Percentiles rank a stretch among this genome's conserved stretches.
These are phyloP conservation scores for Eospalax fontanierii DNA, from an alignment of 2,797 vertebrate genomes.

Conservation along the genomic window DNA sequence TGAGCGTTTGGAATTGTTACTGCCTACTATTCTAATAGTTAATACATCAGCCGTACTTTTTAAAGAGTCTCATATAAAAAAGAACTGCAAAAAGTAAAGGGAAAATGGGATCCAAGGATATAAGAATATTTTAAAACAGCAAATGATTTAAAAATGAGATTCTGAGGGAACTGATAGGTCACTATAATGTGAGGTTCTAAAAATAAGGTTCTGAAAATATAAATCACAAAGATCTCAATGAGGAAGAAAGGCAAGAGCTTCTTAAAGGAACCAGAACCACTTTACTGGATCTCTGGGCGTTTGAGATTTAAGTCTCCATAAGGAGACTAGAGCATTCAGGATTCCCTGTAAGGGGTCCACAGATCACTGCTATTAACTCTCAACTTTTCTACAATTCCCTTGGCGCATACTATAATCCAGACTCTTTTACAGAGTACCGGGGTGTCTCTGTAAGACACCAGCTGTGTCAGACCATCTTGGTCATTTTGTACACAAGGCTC, in stretches of 20 bases:
- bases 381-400: background rate
- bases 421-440: background rate
- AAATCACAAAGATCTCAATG: slow-evolving; percentile 43
- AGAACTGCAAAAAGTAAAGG: slow-evolving; percentile 32
- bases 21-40: background rate
- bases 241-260: background rate
- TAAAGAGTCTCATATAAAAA: slow-evolving; percentile 43
- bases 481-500: background rate
- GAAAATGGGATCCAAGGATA: background rate
- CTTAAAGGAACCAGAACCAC: background rate
- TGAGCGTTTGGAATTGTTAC: background rate
- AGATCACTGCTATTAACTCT: background rate
- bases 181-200: background rate
- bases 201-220: slow-evolving; percentile 48
- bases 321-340: background rate
- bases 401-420: background rate
- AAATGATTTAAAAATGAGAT: slow-evolving; percentile 50
- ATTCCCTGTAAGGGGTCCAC: background rate
- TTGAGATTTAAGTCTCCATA: slow-evolving; percentile 1
- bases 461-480: background rate
- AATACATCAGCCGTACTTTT: slow-evolving; percentile 7
- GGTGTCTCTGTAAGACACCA: too few species aligned
- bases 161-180: slow-evolving; percentile 26
- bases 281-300: background rate
- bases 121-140: slow-evolving; percentile 57